phyloP scores from a whole-genome alignment of 2,797 vertebrate genomes.

The Notolabrus celidotus region DNA sequence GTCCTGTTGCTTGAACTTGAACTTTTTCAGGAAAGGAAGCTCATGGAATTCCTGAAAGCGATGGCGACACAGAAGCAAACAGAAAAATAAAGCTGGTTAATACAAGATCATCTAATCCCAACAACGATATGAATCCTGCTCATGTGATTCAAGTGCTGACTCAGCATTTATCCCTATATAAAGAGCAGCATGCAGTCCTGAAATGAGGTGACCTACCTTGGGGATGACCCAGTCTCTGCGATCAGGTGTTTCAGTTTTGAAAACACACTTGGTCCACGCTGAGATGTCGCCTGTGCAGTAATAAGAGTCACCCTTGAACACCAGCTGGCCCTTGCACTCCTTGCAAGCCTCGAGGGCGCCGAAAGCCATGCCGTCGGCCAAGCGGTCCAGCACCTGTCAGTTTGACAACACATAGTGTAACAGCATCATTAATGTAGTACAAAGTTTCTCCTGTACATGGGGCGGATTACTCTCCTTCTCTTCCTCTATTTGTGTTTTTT shows the following conservation, averaged over 20 bases:
- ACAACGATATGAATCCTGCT: neutral
- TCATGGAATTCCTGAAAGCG: constrained; percentile 91
- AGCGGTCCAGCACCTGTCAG: constrained; percentile 90
- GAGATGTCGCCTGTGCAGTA: constrained; percentile 95
- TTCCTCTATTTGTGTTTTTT: too few relatives aligned
- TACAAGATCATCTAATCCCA: neutral
- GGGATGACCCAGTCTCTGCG: constrained; percentile 94
- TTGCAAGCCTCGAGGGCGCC: constrained; percentile 92
- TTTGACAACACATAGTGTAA: constrained; percentile 4
- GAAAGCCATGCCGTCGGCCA: constrained; percentile 95
- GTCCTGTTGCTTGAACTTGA: constrained; percentile 94
- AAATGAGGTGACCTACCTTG: constrained; percentile 84
- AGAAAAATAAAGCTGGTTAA: too few relatives aligned
- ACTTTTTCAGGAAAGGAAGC: constrained; percentile 94
- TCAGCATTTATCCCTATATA: neutral
- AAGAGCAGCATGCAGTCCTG: neutral
- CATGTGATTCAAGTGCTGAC: too few relatives aligned
- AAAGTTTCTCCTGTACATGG: too few relatives aligned
- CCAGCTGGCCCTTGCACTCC: constrained; percentile 92
- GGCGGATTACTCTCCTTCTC: too few relatives aligned
- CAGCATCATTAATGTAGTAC: neutral
- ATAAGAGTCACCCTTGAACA: constrained; percentile 94
- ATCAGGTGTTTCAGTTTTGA: constrained; percentile 89
- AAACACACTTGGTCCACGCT: constrained; percentile 97
- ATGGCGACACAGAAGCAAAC: neutral